phyloP scores from a whole-genome alignment of 2,888 invertebrate genomes.

The Hermaeophaga mercurialis region DNA sequence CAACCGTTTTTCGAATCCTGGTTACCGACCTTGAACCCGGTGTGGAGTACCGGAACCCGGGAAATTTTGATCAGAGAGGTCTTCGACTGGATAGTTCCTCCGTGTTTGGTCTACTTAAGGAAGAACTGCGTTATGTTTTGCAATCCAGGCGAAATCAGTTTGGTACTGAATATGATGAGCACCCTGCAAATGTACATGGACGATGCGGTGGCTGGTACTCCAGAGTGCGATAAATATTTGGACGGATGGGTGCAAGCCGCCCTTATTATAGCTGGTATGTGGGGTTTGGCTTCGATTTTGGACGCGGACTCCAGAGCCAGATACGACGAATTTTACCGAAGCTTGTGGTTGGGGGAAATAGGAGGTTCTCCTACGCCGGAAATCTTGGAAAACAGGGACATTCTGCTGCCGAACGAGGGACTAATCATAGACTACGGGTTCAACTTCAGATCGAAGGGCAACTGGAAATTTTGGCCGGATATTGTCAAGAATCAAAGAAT shows the following conservation, averaged over 20 bases:
- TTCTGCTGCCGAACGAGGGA: slow-evolving; percentile 79
- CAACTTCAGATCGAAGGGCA: slow-evolving; percentile 76
- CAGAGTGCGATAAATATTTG: slow-evolving; percentile 70
- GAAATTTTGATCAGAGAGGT: slow-evolving; percentile 65
- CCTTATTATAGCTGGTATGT: slow-evolving; percentile 74
- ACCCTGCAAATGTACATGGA: slow-evolving; percentile 79
- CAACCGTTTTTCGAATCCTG: slow-evolving; percentile 80
- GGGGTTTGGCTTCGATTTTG: slow-evolving; percentile 85
- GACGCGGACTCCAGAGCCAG: slow-evolving; percentile 72
- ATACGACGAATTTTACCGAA: slow-evolving; percentile 69
- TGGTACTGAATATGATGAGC: slow-evolving; percentile 72
- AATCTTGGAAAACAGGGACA: slow-evolving; percentile 70
- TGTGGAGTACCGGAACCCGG: slow-evolving; percentile 71
- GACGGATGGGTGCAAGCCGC: slow-evolving; percentile 77
- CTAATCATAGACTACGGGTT: slow-evolving; percentile 82
- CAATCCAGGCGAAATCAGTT: slow-evolving; percentile 74
- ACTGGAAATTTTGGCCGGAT: slow-evolving; percentile 88
- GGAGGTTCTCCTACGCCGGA: slow-evolving; percentile 61
- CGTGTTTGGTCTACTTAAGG: slow-evolving; percentile 72
- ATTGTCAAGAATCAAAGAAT: slow-evolving; percentile 68
- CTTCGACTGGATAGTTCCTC: slow-evolving; percentile 82
- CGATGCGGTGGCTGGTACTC: slow-evolving; percentile 63
- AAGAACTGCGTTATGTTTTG: slow-evolving; percentile 70
- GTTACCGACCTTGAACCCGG: slow-evolving; percentile 68
- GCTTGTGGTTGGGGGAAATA: slow-evolving; percentile 60